Base-by-base conservation (phyloP, 2,888 invertebrate species). In the Cephus nigrinus region DNA sequence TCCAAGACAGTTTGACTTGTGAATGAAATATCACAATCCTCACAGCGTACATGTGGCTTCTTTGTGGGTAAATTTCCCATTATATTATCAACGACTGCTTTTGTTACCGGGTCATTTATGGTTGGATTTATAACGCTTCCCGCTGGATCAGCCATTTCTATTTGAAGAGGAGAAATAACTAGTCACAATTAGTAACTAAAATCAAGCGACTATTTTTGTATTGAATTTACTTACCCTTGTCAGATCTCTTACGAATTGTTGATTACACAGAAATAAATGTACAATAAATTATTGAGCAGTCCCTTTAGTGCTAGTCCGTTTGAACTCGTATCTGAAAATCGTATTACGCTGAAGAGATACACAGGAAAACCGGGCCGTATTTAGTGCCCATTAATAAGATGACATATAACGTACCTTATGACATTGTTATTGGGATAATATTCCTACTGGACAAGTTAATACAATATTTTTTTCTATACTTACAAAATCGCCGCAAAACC, bases 61-160 rank as follows among this genome's bases (percentile, higher is more conserved):
- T 91, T 92, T 5, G 92, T 91, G 0, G 92, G 91, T 73, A 92
- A 86, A 83, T 91, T 92, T n/a, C 92, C 92, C 88, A 92, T 91
- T 78, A 92, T 92, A 85, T 92, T 92, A 81, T 92, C 92, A 72
- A 92, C 90, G 31, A 92, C 91, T 32, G 92, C 92, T 83, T 91
- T 92, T 12, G 92, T 92, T n/a, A 92, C 91, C 55, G 92, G 92
- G 83, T 92, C 92, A 80, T 89, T 86, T 1, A 88, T 80, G 9
- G 85, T 79, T 30, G 81, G 76, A 77, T 81, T 84, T 71, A 89
- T 88, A 32, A 86, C 83, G 40, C 75, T 80, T 76, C 86, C 84
- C 68, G 81, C 79, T 23, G 85, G 80, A 71, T 83, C 83, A 78
- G 86, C 87, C 87, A 88, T 88, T 75, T 55, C 55, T 55, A 23